Base-by-base conservation (phyloP, 2,113 vertebrate genomes). In the Nesoenas mayeri region DNA sequence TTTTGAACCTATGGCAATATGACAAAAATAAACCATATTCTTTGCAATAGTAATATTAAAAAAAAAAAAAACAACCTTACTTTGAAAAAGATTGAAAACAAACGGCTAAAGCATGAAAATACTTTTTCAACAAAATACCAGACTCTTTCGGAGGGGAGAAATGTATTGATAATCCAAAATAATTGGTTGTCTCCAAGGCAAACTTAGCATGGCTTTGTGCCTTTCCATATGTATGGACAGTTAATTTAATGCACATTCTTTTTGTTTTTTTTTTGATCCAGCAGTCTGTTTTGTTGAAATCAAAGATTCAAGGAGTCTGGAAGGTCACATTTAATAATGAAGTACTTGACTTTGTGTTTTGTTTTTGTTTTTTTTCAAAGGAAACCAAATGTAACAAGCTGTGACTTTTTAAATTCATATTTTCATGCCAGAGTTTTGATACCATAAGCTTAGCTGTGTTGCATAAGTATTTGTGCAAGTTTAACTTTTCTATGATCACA, bases 241-340 rank as follows among this genome's bases (percentile, higher is more conserved):
- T 58, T 92, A 93, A 81, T n/a, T 86, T 47, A 85, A 85, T 38
- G 12, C 61, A 82, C 10, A 1, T 29, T 50, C 62, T 67, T 22
- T 26, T 8, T 51, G n/a, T n/a, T 69, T 58, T 83, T 74, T 69
- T 58, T 83, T 74, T 2, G 3, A 73, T 54, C 36, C 22, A 60
- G 9, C 0, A 0, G 13, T 25, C 42, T 80, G 13, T 74, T 84
- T 32, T 70, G 28, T 73, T 90, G 34, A 81, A 93, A 54, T 83
- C 61, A 78, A 47, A 31, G 28, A 47, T 58, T 11, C 65, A 38
- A 58, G 62, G 70, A 54, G 25, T 57, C 58, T 62, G 18, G 42
- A 87, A 93, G 40, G 47, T 96, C 62, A 89, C 85, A 22, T 82
- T 87, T 73, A 73, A 79, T 85, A 91, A 85, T 60, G 8, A 75